phyloP scores from a whole-genome alignment of 2,113 vertebrate genomes.

The Stomatorhinus ivindoensis region DNA sequence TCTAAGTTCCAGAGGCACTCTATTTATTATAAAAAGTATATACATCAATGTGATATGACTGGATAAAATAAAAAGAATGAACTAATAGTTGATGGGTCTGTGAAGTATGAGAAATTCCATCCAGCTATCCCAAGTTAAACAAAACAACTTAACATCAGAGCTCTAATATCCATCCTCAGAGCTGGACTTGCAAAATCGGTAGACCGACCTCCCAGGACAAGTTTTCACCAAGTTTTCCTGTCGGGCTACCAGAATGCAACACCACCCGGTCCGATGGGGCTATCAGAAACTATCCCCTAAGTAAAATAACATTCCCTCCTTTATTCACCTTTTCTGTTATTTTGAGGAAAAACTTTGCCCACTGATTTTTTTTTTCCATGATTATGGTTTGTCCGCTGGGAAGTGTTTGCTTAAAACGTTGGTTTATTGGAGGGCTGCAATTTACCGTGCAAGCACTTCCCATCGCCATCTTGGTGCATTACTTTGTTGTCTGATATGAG shows the following conservation, averaged over 20 bases:
- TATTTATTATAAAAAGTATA: neutral
- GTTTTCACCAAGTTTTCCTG: neutral
- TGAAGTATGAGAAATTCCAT: neutral
- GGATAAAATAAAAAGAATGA: neutral
- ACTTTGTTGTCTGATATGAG: neutral
- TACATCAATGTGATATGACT: neutral
- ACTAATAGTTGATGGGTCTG: neutral
- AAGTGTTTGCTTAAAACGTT: neutral
- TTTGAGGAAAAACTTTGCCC: neutral
- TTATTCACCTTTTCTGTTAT: neutral
- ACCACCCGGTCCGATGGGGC: neutral
- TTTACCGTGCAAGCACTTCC: neutral
- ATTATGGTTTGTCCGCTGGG: neutral
- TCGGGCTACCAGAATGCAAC: neutral
- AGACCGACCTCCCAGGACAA: neutral
- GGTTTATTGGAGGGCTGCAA: neutral
- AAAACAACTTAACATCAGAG: neutral
- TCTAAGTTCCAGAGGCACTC: neutral
- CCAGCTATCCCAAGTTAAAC: neutral
- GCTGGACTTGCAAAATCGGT: neutral
- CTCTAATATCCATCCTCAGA: neutral
- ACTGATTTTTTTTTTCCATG: neutral
- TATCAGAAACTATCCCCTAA: neutral
- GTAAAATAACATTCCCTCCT: neutral
- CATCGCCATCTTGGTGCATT: neutral